phyloP scores from a whole-genome alignment of 2,888 invertebrate species.

The Alviniconcha strummeri region DNA sequence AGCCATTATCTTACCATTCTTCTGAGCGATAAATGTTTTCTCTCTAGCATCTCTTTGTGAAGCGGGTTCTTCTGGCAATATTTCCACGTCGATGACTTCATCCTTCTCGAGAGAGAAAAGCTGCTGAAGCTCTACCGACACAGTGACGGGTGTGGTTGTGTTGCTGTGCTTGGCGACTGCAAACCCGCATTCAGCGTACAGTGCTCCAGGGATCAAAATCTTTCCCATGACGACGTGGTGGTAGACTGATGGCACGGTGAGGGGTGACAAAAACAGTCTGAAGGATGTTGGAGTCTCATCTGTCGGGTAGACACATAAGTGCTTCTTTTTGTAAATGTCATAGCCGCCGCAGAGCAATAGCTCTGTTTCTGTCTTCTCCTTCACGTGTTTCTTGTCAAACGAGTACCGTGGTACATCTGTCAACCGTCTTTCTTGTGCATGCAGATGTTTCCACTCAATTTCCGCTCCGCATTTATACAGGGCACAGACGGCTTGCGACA shows the following conservation, averaged over 20 bases:
- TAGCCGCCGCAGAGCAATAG: slow-evolving; percentile 26
- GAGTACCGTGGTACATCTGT: too few relatives aligned
- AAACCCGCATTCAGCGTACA: slow-evolving; percentile 52
- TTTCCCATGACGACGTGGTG: slow-evolving; percentile 47
- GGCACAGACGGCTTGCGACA: too few relatives aligned
- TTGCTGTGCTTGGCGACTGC: slow-evolving; percentile 38
- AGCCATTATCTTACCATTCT: slow-evolving; percentile 25
- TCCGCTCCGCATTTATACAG: slow-evolving; percentile 43
- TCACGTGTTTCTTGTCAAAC: too few relatives aligned
- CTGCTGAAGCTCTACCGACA: slow-evolving; percentile 33
- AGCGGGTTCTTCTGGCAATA: background rate
- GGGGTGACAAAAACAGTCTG: slow-evolving; percentile 25
- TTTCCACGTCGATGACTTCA: slow-evolving; percentile 5
- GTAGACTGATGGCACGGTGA: slow-evolving; percentile 43
- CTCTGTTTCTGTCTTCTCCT: slow-evolving; percentile 23
- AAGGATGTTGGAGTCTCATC: slow-evolving; percentile 21
- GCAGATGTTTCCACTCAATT: slow-evolving; percentile 37
- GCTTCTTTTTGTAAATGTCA: slow-evolving; percentile 34
- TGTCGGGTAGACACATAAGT: slow-evolving; percentile 30
- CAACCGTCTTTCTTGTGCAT: too few relatives aligned
- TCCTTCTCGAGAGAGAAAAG: slow-evolving; percentile 20
- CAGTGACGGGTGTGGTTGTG: slow-evolving; percentile 9
- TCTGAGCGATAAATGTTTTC: slow-evolving; percentile 14
- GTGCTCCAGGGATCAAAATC: slow-evolving; percentile 49
- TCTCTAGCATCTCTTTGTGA: background rate